Evolutionary conservation across 2,888 invertebrate genomes (phyloP).

Genomic region (Cheiracanthium punctorium): DNA sequence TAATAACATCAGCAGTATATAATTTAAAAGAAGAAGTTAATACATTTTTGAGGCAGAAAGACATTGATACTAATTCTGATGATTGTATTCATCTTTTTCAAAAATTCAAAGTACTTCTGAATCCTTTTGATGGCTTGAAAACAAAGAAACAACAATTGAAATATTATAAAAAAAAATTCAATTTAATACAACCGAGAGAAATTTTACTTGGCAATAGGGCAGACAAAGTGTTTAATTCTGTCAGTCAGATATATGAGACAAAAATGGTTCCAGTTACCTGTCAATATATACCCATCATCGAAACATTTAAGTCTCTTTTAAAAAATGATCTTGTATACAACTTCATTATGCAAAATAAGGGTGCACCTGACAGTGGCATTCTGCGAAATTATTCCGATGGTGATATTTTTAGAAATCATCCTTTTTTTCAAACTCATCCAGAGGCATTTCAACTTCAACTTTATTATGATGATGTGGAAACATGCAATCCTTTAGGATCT

Average conservation of each 20-base stretch:
- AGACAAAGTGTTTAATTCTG: neutral
- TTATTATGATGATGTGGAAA: neutral
- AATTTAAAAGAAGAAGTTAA: too few relatives aligned
- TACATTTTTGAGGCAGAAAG: too few relatives aligned
- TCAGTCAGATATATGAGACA: neutral
- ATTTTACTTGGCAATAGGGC: neutral
- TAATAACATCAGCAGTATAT: too few relatives aligned
- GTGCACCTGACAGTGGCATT: neutral
- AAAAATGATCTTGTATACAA: neutral
- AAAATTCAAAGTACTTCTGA: too few relatives aligned
- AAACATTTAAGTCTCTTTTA: neutral
- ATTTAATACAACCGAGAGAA: neutral
- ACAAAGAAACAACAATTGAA: too few relatives aligned
- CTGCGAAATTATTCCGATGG: neutral
- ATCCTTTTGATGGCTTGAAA: too few relatives aligned
- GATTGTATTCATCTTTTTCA: too few relatives aligned
- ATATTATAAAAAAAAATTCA: neutral
- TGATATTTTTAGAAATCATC: neutral
- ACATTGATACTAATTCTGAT: too few relatives aligned
- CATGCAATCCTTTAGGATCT: neutral
- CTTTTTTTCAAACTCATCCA: neutral
- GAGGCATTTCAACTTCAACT: neutral
- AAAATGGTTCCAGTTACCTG: conserved; percentile 11
- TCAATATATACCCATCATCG: neutral
- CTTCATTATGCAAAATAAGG: neutral